Conservation (phyloP, 2,888 invertebrate species). For the Galeruca laticollis region DNA sequence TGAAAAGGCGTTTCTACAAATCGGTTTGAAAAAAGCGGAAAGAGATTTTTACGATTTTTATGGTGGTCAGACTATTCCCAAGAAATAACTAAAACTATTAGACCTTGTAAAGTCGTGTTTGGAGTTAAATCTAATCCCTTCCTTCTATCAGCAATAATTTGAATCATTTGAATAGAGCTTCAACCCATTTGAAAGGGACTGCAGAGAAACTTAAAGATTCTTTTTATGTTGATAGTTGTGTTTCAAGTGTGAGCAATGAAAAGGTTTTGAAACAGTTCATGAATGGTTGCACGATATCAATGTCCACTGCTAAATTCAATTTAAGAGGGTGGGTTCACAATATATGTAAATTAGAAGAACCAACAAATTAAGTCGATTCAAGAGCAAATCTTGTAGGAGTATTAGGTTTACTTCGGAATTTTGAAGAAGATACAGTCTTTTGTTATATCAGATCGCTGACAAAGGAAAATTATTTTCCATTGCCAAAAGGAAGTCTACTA, state of each 20-base stretch:
- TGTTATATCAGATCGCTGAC: constrained; percentile 2
- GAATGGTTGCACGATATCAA: constrained; percentile 8
- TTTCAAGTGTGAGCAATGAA: constrained; percentile 7
- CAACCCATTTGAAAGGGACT: too few species aligned
- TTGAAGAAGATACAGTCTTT: constrained; percentile 17
- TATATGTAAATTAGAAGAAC: neutral
- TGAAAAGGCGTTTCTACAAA: too few species aligned
- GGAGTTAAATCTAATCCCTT: too few species aligned
- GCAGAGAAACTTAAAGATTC: constrained; percentile 20
- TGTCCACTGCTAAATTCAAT: too few species aligned
- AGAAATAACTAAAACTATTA: too few species aligned
- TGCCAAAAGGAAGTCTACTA: constrained; percentile 9
- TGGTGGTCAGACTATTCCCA: neutral
- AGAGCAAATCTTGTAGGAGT: constrained; percentile 5
- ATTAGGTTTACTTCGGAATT: constrained; percentile 23
- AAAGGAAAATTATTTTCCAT: constrained; percentile 1
- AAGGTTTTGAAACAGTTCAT: neutral
- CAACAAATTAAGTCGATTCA: neutral
- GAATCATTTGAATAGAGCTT: constrained; percentile 20
- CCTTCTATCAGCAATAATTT: constrained; percentile 11
- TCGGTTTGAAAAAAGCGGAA: too few species aligned
- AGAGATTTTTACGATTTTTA: too few species aligned
- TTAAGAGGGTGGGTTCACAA: too few species aligned
- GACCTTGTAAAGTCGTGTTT: too few species aligned
- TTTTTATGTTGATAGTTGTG: constrained; percentile 14